phyloP scores from a whole-genome alignment of 2,797 vertebrate genomes.

The Paguma larvata region DNA sequence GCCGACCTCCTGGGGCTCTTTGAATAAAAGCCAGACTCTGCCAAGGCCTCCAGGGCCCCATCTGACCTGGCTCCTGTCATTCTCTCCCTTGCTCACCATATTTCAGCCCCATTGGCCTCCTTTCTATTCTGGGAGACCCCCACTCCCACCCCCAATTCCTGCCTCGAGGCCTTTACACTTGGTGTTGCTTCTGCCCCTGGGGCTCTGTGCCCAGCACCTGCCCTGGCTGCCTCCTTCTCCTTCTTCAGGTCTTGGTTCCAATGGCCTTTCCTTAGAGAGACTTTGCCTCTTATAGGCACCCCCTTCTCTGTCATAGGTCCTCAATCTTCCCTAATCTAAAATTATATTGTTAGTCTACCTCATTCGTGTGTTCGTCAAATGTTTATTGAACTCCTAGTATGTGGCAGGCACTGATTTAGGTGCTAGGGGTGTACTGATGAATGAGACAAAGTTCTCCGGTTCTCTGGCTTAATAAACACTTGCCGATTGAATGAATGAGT shows the following conservation, averaged over 20 bases:
- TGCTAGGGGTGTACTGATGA: background rate
- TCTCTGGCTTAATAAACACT: slow-evolving; percentile 5
- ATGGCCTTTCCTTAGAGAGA: background rate
- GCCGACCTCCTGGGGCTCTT: background rate
- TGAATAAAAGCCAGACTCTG: slow-evolving; percentile 17
- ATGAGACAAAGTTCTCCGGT: background rate
- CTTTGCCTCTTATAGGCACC: background rate
- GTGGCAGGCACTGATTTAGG: slow-evolving; percentile 2
- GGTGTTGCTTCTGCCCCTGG: background rate
- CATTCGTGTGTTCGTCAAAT: background rate
- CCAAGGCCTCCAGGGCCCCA: background rate
- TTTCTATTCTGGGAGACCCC: background rate
- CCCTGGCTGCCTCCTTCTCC: background rate
- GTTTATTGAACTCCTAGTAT: background rate
- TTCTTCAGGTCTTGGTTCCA: background rate
- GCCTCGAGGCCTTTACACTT: background rate
- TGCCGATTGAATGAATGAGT: background rate
- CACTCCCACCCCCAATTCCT: background rate
- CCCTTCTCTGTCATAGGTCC: background rate
- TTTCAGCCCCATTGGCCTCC: background rate
- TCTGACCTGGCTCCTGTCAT: background rate
- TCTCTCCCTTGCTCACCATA: background rate
- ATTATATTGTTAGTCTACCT: background rate
- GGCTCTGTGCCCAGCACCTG: background rate
- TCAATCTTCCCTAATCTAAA: slow-evolving; percentile 1